Conservation (phyloP, 2,113 vertebrate genomes). For the Apodemus speciosus region DNA sequence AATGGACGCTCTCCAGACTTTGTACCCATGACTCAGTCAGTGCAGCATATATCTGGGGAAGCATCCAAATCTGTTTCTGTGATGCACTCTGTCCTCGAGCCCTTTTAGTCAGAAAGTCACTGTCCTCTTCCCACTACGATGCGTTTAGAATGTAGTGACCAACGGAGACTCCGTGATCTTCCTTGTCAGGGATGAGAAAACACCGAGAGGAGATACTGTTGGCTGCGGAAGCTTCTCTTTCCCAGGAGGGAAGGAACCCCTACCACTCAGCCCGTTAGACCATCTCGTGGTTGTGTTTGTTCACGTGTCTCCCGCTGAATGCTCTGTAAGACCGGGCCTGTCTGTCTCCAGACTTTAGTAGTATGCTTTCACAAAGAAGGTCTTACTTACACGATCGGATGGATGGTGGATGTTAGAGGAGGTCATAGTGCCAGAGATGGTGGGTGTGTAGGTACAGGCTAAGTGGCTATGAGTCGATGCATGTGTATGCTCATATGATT, state of each 20-base stretch:
- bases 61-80: not conserved
- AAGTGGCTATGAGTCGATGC: not conserved
- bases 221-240: not conserved
- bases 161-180: not conserved
- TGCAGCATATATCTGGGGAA: not conserved
- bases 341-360: not conserved
- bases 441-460: not conserved
- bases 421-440: not conserved
- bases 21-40: not conserved
- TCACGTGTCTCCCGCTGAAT: not conserved
- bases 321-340: not conserved
- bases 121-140: not conserved
- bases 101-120: not conserved
- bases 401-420: not conserved
- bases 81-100: not conserved
- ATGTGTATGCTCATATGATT: not conserved
- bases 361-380: not conserved
- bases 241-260: not conserved
- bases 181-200: not conserved
- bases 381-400: not conserved
- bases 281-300: not conserved
- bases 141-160: not conserved
- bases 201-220: not conserved
- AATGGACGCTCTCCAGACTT: not conserved
- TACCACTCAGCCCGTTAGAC: not conserved